phyloP scores from a whole-genome alignment of 23 tunicate species.

The Trididemnum clinides region DNA sequence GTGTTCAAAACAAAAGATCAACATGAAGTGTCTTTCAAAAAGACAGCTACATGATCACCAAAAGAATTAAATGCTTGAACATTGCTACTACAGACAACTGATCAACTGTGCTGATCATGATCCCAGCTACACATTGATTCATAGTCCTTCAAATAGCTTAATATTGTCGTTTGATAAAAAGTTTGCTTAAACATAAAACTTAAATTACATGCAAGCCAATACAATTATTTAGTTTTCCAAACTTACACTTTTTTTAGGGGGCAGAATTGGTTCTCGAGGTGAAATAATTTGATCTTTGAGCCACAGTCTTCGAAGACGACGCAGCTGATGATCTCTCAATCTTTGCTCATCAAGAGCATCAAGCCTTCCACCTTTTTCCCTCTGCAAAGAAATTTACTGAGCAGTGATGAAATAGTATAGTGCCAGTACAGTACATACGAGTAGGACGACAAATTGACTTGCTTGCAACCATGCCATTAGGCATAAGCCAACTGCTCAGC shows the following conservation, averaged over 20 bases:
- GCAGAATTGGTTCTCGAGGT: conserved; percentile 81
- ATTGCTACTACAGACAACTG: too few species aligned
- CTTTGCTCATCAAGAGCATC: conserved; percentile 77
- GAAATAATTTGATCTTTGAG: conserved; percentile 70
- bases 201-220: not conserved
- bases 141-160: not conserved
- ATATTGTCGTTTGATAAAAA: not conserved
- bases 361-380: conserved; percentile 37
- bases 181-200: not conserved
- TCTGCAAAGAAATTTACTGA: not conserved
- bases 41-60: too few species aligned
- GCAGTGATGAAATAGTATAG: not conserved
- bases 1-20: too few species aligned
- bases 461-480: too few species aligned
- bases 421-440: too few species aligned
- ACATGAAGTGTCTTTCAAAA: too few species aligned
- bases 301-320: conserved; percentile 80
- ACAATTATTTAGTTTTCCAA: not conserved
- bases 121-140: too few species aligned
- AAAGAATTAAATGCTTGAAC: too few species aligned
- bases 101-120: too few species aligned
- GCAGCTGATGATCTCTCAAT: conserved; percentile 82
- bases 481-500: too few species aligned
- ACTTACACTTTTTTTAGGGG: conserved; percentile 37
- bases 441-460: too few species aligned